A percentile compares a stretch with the other conserved stretches of the same genome.
Conservation (phyloP, 2,113 vertebrate genomes). For the Ictidomys tridecemlineatus region DNA sequence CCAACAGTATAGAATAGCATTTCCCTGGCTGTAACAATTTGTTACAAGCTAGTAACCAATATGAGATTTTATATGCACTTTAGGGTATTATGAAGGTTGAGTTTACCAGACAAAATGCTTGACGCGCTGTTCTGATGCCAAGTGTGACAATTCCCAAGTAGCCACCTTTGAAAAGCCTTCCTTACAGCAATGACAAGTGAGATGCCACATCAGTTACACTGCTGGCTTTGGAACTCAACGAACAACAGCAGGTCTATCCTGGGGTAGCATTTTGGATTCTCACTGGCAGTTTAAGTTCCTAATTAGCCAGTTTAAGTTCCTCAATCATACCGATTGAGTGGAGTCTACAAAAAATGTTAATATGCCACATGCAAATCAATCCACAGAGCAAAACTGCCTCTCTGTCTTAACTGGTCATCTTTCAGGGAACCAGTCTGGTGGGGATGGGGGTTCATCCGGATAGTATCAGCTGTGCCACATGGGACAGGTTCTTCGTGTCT, state of each 20-base stretch:
- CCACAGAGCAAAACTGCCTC: background rate
- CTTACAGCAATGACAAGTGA: background rate
- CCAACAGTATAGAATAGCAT: background rate
- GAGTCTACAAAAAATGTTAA: background rate
- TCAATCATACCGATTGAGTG: background rate
- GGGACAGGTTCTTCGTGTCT: background rate
- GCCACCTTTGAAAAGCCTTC: background rate
- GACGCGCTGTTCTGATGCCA: slow-evolving; percentile 4
- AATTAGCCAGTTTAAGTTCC: background rate
- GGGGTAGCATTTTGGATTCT: background rate
- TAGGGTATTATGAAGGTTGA: background rate
- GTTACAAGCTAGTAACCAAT: background rate
- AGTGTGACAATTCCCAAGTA: slow-evolving; percentile 4
- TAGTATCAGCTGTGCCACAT: background rate
- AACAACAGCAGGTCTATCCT: background rate
- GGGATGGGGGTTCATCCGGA: background rate
- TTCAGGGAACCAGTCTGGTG: background rate
- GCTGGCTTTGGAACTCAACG: background rate
- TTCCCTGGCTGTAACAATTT: background rate
- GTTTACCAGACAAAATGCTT: background rate
- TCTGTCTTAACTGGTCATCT: background rate
- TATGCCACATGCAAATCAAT: background rate
- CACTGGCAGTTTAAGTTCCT: background rate
- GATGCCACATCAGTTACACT: rapidly evolving
- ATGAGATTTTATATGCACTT: background rate